Evolutionary conservation across 2,797 vertebrate species (phyloP), one percentile per base, ranked within the genome.

Genomic region (Chanos chanos): DNA sequence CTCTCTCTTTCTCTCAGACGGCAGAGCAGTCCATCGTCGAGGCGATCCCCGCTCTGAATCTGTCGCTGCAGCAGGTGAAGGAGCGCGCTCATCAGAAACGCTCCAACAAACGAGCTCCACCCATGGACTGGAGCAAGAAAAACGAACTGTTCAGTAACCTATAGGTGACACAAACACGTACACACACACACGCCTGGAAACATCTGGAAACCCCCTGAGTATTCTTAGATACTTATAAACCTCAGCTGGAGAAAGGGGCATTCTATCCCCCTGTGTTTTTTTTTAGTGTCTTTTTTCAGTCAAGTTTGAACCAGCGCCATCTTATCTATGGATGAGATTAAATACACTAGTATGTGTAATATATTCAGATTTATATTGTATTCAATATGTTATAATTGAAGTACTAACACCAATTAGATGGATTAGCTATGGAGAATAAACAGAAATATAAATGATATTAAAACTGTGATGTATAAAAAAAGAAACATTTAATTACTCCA

Each of bases 51-150:
- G 92, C 89, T 61, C 86, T 96, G 0, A 91, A 83, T 81, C 82
- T 96, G 83, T 88, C 90, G 0, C 85, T 97, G 80, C 92, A 94
- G 0, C 87, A 93, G 81, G 96, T 94, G 64, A 96, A 95, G 81
- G 96, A 97, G 75, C 84, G 92, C 4, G 92, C 93, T 0, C 95
- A 93, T 76, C 92, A 93, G 90, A 98, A 98, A 58, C 93, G 95
- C 44, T 89, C 90, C 75, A 94, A 87, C 84, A 97, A 94, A 75
- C 89, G 87, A 69, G 96, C 95, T 4, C 95, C 96, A 0, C 88
- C 92, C 66, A 98, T 98, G 96, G 95, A 98, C 91, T 98, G 96
- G 95, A 97, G 87, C 90, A 96, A 96, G 93, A 97, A 97, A 86
- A 97, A 98, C 0, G 94, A 98, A 83, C 92, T 98, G 51, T 98